phyloP scores from a whole-genome alignment of 2,113 vertebrate genomes.

The Xiphophorus maculatus region DNA sequence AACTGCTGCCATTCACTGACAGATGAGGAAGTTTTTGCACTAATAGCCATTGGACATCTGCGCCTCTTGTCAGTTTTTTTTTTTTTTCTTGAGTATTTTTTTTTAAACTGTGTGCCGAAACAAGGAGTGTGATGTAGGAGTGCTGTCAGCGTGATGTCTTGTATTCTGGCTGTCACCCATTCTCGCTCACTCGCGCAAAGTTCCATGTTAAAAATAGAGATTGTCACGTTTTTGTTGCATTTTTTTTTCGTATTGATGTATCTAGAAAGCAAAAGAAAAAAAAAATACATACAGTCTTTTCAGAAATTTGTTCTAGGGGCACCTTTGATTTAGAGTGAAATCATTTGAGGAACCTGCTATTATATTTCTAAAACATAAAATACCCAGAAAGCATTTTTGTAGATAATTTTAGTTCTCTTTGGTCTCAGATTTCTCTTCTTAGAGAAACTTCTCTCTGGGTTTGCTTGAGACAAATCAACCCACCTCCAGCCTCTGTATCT shows the following conservation, averaged over 20 bases:
- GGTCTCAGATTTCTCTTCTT: constrained; percentile 8
- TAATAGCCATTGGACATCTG: constrained; percentile 71
- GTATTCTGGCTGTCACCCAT: constrained; percentile 35
- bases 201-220: constrained; percentile 53
- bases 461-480: constrained; percentile 46
- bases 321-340: constrained; percentile 15
- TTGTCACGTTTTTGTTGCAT: constrained; percentile 31
- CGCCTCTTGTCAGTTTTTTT: constrained; percentile 45
- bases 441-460: constrained; percentile 33
- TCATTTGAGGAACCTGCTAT: constrained; percentile 36
- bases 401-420: constrained; percentile 30
- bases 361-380: constrained; percentile 24
- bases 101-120: constrained; percentile 47
- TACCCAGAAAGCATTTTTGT: constrained; percentile 13
- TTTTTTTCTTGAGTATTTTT: constrained; percentile 31
- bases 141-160: constrained; percentile 62
- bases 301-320: background rate
- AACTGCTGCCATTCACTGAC: constrained; percentile 61
- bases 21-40: constrained; percentile 61
- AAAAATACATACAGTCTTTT: background rate
- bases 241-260: constrained; percentile 4
- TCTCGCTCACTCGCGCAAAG: constrained; percentile 23
- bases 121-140: constrained; percentile 48
- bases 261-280: background rate
- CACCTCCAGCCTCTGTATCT: constrained; percentile 31